Base-by-base conservation (phyloP, 2,797 vertebrate genomes). In the Helicolenus hilgendorfi region DNA sequence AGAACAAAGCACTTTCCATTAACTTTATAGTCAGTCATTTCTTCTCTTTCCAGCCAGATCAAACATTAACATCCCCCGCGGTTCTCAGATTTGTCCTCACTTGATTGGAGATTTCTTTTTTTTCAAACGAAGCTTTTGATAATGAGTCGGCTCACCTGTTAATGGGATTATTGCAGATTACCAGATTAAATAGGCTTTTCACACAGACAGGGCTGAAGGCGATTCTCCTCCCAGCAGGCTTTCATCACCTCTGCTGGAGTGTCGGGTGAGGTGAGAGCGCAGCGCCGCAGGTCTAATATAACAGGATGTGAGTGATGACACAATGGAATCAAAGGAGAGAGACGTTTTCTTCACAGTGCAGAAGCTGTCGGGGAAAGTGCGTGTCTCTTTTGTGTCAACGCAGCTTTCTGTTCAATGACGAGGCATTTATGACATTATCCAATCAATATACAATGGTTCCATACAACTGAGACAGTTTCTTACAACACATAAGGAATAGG, bases 141-240 rank as follows among this genome's bases (percentile, higher is more conserved):
- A 89, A 90, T 86, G 93, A 96, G 73, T 92, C 83, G 55, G 81
- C 85, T 93, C 95, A 95, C 95, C 95, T 97, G 96, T 86, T 97
- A 96, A 97, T 96, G 91, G 91, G 95, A 97, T 98, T 95, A 97
- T 83, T 62, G 36, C 79, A 90, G 93, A 95, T 96, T 96, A 95
- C 70, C 91, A 96, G 96, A 96, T 96, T 94, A 95, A 94, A 87
- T 9, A 3, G 89, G 93, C 72, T 95, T 95, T 95, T 92, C 88
- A 90, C 94, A 89, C 92, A 72, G 85, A 90, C 90, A 38, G 2
- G 80, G 31, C 77, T 83, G 79, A 85, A 63, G 68, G 85, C 81
- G 70, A 14, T 72, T 88, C 83, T 92, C 83, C 77, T 90, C 92
- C 58, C 94, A 71, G 92, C 83, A 36, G 88, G 89, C 70, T 92